Base-by-base conservation (phyloP, 2,113 vertebrate species). In the Menura novaehollandiae region DNA sequence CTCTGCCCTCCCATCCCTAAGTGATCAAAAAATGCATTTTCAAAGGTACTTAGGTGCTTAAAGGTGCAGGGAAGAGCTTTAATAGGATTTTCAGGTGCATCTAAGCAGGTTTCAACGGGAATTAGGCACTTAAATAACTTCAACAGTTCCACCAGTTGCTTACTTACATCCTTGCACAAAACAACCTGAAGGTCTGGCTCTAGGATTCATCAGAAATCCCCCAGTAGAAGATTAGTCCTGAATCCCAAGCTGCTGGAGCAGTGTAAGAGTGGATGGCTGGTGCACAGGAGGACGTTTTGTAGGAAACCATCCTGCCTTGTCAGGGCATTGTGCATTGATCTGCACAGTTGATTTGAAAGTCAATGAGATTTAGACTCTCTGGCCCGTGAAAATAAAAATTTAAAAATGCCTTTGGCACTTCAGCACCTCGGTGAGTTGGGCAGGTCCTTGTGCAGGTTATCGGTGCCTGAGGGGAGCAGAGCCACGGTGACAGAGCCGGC, bases 281-380 rank as follows among this genome's bases (percentile, higher is more conserved):
- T 21, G 47, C 18, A 60, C 43, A 10, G 72, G 88, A 83, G 87
- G 72, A 91, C 10, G 0, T 72, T 39, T 49, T 74, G 59, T 8
- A 81, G 82, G 85, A 74, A 92, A 44, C 39, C 85, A 30, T 60
- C 79, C 63, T 94, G 92, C 92, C 79, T 89, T 13, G 56, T 92
- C 90, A 96, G 88, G 90, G 41, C 26, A 11, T 46, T 67, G 79
- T 86, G 85, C 92, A 93, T 95, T 92, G 88, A 96, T 96, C 93
- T 81, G 60, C 64, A 30, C 12, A 39, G 49, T 28, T n/a, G 0
- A 89, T 96, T 81, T 94, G 93, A 64, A 97, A 97, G 92, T 92
- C 95, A 96, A 96, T 93, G 88, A 94, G 93, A 78, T 78, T 92
- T 72, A 75, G 72, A 78, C 41, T 86, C 83, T 32, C 59, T 32